Base-by-base conservation (phyloP, 2,113 vertebrate genomes). In the Patagioenas fasciata region DNA sequence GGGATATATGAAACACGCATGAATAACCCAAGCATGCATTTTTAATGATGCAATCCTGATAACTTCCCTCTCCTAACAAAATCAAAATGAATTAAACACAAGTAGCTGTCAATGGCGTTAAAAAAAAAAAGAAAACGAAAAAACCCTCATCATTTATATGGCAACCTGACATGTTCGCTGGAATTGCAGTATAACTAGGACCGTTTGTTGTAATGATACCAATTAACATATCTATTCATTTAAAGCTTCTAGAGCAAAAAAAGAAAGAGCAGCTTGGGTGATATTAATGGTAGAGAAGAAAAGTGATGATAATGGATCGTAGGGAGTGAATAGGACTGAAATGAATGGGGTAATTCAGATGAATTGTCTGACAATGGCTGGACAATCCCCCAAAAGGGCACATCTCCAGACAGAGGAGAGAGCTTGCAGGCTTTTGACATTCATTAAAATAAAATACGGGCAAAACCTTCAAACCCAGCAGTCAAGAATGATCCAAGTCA, bases 221-320 rank as follows among this genome's bases (percentile, higher is more conserved):
- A 94, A 98, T 98, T 98, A 98, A 97, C 96, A 97, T 96, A 97
- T 96, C 96, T 95, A 94, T 92, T 92, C 91, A 96, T 91, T 97
- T 96, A 93, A 95, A 96, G 96, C 97, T 98, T 97, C 82, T 97
- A 97, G 91, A 87, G 89, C 67, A 79, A 91, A 91, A 88, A 96
- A 88, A 96, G 93, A 97, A 92, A 89, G 91, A 97, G 96, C 91
- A 91, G 34, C 44, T 18, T 92, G 95, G 82, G 51, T 84, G 95
- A 96, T 93, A 80, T 70, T 80, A 80, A 92, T 74, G 18, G 32
- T 62, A 75, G 47, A 78, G 87, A 38, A 86, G 84, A 66, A 53
- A 74, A 90, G 70, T 82, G 60, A 40, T 5, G 15, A n/a, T 32
- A 96, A 88, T 62, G 80, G 61, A 77, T 53, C 2, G 0, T 48